phyloP scores from a whole-genome alignment of 2,888 invertebrate species.

The Polyploca ridens region DNA sequence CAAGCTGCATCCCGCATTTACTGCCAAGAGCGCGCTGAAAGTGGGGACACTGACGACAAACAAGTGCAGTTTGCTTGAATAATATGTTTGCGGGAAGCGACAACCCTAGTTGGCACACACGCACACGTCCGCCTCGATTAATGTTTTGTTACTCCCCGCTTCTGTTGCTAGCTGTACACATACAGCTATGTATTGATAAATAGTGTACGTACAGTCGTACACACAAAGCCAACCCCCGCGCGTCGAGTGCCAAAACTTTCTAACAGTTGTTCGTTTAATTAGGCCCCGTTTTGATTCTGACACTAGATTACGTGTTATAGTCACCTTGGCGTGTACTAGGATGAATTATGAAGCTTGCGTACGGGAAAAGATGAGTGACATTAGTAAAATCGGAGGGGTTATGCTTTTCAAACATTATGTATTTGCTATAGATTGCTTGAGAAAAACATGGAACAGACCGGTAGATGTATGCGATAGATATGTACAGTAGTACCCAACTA shows the following conservation, averaged over 20 bases:
- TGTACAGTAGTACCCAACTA: too few species aligned
- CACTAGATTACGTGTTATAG: constrained; percentile 20
- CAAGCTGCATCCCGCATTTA: not conserved
- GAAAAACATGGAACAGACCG: too few species aligned
- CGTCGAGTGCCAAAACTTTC: constrained; percentile 52
- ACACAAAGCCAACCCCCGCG: constrained; percentile 33
- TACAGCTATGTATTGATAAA: constrained; percentile 48
- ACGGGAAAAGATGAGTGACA: not conserved
- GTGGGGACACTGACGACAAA: not conserved
- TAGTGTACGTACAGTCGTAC: constrained; percentile 51
- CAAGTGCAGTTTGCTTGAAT: not conserved
- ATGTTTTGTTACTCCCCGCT: constrained; percentile 64
- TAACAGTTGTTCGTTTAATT: constrained; percentile 48
- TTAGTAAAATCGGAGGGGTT: not conserved
- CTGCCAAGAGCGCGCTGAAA: not conserved
- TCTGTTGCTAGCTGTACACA: constrained; percentile 55
- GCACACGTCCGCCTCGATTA: constrained; percentile 54
- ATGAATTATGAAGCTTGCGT: constrained; percentile 13
- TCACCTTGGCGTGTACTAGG: constrained; percentile 22
- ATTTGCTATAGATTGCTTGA: too few species aligned
- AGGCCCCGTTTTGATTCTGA: constrained; percentile 47
- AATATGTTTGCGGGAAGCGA: constrained; percentile 28
- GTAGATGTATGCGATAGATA: too few species aligned
- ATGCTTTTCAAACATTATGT: not conserved
- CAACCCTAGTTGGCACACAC: constrained; percentile 49